phyloP scores from a whole-genome alignment of 2,888 invertebrate genomes.

The Boloria selene region DNA sequence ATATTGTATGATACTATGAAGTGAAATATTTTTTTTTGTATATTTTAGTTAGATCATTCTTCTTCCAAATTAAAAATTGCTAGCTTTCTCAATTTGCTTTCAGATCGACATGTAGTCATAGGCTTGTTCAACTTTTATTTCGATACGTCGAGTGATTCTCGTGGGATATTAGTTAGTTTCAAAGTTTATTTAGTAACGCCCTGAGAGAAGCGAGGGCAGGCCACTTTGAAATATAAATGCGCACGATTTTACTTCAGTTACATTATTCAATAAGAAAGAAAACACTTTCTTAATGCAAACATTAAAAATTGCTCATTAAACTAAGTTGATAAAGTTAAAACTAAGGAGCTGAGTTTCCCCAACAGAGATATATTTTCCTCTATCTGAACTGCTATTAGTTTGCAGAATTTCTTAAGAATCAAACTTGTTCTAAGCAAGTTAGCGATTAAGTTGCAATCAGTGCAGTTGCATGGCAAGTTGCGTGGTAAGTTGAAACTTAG shows the following conservation, averaged over 20 bases:
- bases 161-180: too few relatives aligned
- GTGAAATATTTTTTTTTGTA: not conserved
- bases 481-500: slow-evolving; percentile 50
- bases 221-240: too few relatives aligned
- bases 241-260: too few relatives aligned
- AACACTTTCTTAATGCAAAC: slow-evolving; percentile 1
- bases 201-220: too few relatives aligned
- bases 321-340: slow-evolving; percentile 22
- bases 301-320: slow-evolving; percentile 18
- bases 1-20: not conserved
- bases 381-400: slow-evolving; percentile 35
- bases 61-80: too few relatives aligned
- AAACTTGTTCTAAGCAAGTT: slow-evolving; percentile 65
- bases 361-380: slow-evolving; percentile 32
- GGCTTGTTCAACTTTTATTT: too few relatives aligned
- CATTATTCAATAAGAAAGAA: not conserved
- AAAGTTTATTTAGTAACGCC: too few relatives aligned
- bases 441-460: slow-evolving; percentile 73
- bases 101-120: too few relatives aligned
- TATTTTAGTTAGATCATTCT: too few relatives aligned
- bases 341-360: slow-evolving; percentile 19
- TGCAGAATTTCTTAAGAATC: slow-evolving; percentile 57
- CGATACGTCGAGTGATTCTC: too few relatives aligned
- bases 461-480: slow-evolving; percentile 46
- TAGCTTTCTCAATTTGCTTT: too few relatives aligned